Conservation (phyloP, 2,113 vertebrate species). For the Cardinalis cardinalis region DNA sequence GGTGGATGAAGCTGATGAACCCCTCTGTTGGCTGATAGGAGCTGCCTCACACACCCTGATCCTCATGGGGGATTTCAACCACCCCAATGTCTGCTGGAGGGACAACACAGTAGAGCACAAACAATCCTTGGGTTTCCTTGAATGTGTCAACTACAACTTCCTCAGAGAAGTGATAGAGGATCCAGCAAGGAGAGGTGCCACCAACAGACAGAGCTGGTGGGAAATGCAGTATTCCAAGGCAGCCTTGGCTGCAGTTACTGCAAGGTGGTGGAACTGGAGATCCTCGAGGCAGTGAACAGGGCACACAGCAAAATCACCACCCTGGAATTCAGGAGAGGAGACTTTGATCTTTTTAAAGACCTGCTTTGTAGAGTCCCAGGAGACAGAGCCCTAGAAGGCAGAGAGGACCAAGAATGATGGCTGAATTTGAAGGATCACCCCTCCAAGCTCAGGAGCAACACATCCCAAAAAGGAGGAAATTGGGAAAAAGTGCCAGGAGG, state of each 20-base stretch:
- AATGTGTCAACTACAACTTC: background rate
- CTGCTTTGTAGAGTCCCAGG: background rate
- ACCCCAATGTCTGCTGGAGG: background rate
- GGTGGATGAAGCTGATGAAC: background rate
- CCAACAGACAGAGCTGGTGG: background rate
- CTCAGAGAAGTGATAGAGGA: background rate
- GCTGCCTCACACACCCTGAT: background rate
- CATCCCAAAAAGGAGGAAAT: background rate
- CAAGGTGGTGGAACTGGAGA: background rate
- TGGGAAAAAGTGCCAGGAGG: background rate
- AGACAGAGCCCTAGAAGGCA: background rate
- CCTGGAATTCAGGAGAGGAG: background rate
- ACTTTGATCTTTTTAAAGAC: background rate
- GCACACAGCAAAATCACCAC: background rate
- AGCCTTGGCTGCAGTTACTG: background rate
- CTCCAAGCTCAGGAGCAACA: background rate
- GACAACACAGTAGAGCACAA: background rate
- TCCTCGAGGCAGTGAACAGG: background rate
- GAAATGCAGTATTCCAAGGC: background rate
- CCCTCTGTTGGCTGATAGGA: rapidly evolving
- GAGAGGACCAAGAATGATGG: background rate
- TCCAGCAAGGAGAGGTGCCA: background rate
- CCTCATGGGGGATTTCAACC: background rate
- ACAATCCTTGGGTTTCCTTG: background rate
- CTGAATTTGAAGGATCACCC: background rate